A percentile compares a stretch with the other conserved stretches of the same genome.
Conservation (phyloP, 2,797 vertebrate genomes). For the Rhadinocentrus ornatus region DNA sequence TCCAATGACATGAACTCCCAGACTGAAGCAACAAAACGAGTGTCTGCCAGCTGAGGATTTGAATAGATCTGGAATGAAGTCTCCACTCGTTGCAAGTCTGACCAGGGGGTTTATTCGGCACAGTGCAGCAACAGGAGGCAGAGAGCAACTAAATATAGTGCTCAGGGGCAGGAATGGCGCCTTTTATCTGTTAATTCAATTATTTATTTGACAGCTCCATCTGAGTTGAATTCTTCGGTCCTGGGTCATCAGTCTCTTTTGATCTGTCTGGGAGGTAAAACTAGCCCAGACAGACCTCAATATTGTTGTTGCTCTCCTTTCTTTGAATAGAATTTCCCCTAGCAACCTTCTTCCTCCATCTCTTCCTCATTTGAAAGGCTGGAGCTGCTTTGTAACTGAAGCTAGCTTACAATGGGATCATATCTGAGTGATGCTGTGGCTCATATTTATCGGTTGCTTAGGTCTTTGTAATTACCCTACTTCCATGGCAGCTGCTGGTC, state of each 20-base stretch:
- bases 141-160: constrained; percentile 68
- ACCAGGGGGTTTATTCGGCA: constrained; percentile 34
- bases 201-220: constrained; percentile 67
- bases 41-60: constrained; percentile 59
- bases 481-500: constrained; percentile 49
- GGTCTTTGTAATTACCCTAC: constrained; percentile 75
- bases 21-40: constrained; percentile 37
- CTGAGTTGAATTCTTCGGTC: constrained; percentile 43
- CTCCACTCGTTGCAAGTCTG: constrained; percentile 33
- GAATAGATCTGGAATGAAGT: constrained; percentile 63
- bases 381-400: constrained; percentile 32
- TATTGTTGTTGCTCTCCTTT: background rate
- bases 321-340: constrained; percentile 17
- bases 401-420: constrained; percentile 34
- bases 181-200: constrained; percentile 63
- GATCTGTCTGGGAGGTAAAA: constrained; percentile 46
- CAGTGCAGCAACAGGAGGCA: constrained; percentile 40
- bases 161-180: constrained; percentile 36
- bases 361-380: constrained; percentile 37
- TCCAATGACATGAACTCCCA: constrained; percentile 2
- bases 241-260: constrained; percentile 51
- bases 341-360: constrained; percentile 17
- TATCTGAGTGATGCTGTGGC: constrained; percentile 42
- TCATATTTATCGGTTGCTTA: constrained; percentile 75
- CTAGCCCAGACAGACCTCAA: constrained; percentile 3